These are phyloP conservation scores for Hydropotes inermis DNA, from an alignment of 2,113 vertebrate genomes.

Conservation along the genomic window DNA sequence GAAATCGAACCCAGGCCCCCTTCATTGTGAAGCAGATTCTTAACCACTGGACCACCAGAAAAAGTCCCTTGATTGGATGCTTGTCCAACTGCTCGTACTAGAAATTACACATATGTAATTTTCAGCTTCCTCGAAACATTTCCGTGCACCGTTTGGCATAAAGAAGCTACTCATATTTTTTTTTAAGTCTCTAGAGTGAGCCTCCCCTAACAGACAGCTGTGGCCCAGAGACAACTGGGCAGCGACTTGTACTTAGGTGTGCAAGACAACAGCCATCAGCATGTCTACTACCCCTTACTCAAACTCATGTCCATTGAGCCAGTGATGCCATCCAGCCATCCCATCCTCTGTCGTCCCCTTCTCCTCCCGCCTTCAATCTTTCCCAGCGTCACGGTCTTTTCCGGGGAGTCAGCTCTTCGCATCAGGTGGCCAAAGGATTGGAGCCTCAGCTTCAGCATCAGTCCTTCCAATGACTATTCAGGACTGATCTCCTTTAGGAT, in stretches of 20 bases:
- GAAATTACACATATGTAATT: accelerated
- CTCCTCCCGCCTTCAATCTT: too few relatives aligned
- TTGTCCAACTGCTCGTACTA: accelerated
- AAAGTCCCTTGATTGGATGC: background rate
- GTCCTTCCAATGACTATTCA: background rate
- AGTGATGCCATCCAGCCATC: too few relatives aligned
- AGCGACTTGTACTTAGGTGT: accelerated
- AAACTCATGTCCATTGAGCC: too few relatives aligned
- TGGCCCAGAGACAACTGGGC: accelerated
- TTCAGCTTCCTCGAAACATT: background rate
- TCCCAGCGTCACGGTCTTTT: too few relatives aligned
- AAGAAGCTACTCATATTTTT: background rate
- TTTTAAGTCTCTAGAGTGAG: background rate
- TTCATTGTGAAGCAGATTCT: background rate
- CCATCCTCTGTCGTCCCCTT: too few relatives aligned
- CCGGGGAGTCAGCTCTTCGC: too few relatives aligned
- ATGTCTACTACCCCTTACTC: accelerated
- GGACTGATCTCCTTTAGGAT: background rate
- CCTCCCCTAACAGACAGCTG: background rate
- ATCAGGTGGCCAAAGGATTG: background rate
- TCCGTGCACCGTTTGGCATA: background rate
- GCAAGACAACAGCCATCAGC: accelerated
- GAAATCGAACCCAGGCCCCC: accelerated
- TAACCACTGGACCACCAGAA: background rate
- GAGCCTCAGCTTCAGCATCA: background rate